Conservation (phyloP, 2,888 invertebrate species). For the Rotaria socialis region DNA sequence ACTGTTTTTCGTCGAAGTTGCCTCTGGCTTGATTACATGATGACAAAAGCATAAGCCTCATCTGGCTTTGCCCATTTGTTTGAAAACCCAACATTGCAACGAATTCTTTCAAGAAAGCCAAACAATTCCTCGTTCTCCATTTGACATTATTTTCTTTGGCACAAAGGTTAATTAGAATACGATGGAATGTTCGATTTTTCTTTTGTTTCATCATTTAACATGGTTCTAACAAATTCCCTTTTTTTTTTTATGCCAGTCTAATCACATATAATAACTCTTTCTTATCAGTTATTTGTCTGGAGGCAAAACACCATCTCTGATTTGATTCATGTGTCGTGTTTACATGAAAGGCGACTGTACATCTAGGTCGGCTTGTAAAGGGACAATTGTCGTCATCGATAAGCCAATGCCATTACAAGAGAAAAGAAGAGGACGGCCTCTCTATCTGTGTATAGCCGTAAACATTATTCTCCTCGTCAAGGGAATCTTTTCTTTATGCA, state of each 20-base stretch:
- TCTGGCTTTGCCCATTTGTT: no score
- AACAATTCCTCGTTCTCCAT: neutral
- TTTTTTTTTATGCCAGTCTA: neutral
- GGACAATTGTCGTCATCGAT: conserved; percentile 9
- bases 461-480: conserved; percentile 13
- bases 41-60: no score
- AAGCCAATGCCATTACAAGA: neutral
- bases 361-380: neutral
- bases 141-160: neutral
- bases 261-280: conserved; percentile 2
- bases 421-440: neutral
- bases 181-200: neutral
- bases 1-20: no score
- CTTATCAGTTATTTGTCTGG: neutral
- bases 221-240: neutral
- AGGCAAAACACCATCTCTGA: neutral
- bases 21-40: no score
- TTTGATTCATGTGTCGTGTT: conserved; percentile 9
- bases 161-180: neutral
- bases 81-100: no score
- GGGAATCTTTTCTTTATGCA: neutral
- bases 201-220: neutral
- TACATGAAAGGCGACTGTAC: neutral
- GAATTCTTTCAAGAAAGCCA: no score
- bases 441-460: neutral